Percentiles rank a stretch among this genome's conserved stretches.
Conservation (phyloP, 2,888 invertebrate genomes). For the Tinea pellionella region DNA sequence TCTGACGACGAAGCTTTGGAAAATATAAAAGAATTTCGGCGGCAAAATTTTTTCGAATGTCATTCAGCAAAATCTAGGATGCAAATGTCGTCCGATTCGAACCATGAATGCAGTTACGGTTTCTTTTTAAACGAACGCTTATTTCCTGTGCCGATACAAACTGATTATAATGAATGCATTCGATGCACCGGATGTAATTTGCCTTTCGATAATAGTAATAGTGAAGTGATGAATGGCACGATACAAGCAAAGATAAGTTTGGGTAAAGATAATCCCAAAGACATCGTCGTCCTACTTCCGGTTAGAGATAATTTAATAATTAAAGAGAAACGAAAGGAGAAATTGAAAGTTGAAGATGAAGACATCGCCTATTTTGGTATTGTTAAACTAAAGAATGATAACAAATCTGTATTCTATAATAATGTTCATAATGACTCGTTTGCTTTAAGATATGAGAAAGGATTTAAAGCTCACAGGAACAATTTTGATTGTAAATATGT, state of each 20-base stretch:
- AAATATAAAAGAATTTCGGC: conserved; percentile 57
- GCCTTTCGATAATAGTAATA: conserved; percentile 30
- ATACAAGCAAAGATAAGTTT: conserved; percentile 56
- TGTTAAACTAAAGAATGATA: conserved; percentile 37
- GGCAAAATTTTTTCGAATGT: conserved; percentile 72
- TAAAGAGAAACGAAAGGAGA: conserved; percentile 35
- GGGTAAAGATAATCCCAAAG: conserved; percentile 30
- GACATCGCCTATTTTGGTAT: conserved; percentile 50
- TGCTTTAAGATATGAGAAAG: conserved; percentile 54
- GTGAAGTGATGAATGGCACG: conserved; percentile 37
- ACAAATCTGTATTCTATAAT: conserved; percentile 40
- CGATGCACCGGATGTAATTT: conserved; percentile 63
- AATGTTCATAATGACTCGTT: conserved; percentile 41
- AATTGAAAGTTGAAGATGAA: conserved; percentile 21
- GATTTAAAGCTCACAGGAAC: conserved; percentile 33
- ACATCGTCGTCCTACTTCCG: conserved; percentile 44
- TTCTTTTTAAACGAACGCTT: conserved; percentile 69
- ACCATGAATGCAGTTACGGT: conserved; percentile 64
- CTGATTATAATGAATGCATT: conserved; percentile 50
- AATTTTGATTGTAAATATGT: conserved; percentile 30
- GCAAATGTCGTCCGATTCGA: conserved; percentile 26
- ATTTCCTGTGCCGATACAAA: conserved; percentile 61
- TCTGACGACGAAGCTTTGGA: conserved; percentile 27
- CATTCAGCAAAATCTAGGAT: conserved; percentile 59
- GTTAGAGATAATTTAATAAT: conserved; percentile 46